Percentiles rank a stretch among this genome's conserved stretches.
These are phyloP conservation scores for Terebella lapidaria DNA, from an alignment of 2,888 invertebrate species.

Conservation along the genomic window DNA sequence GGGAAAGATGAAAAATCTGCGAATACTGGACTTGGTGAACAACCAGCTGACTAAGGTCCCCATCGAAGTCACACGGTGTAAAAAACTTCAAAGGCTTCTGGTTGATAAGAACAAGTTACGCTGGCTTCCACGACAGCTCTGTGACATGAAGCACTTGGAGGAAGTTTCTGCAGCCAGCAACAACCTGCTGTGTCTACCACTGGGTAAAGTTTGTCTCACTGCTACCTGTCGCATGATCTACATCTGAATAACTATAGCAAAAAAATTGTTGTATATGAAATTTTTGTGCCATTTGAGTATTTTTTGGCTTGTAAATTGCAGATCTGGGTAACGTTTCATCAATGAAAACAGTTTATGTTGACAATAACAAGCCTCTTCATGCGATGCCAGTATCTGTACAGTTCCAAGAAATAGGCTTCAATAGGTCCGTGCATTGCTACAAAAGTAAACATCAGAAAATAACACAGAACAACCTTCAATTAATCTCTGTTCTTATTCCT, in stretches of 20 bases:
- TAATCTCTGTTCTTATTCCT: no score
- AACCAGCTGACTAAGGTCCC: constrained; percentile 14
- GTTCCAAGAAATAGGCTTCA: constrained; percentile 24
- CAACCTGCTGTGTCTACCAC: constrained; percentile 23
- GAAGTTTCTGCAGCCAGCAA: constrained; percentile 26
- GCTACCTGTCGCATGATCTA: no score
- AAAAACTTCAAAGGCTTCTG: constrained; percentile 17
- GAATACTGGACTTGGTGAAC: background rate
- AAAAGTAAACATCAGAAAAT: background rate
- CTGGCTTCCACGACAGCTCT: constrained; percentile 23
- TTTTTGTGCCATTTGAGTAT: background rate
- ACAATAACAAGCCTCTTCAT: constrained; percentile 23
- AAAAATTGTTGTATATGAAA: no score
- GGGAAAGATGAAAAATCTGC: background rate
- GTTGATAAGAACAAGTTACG: constrained; percentile 25
- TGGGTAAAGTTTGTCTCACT: constrained; percentile 17
- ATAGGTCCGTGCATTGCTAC: constrained; percentile 15
- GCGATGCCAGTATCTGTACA: constrained; percentile 21
- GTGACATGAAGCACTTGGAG: constrained; percentile 16
- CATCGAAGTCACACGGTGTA: constrained; percentile 17
- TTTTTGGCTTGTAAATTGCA: constrained; percentile 6
- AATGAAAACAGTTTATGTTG: constrained; percentile 21
- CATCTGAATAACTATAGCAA: no score
- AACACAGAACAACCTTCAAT: no score
- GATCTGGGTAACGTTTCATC: constrained; percentile 20